Evolutionary conservation across 2,113 vertebrate species (phyloP).

Genomic region (Bujurquina vittata): DNA sequence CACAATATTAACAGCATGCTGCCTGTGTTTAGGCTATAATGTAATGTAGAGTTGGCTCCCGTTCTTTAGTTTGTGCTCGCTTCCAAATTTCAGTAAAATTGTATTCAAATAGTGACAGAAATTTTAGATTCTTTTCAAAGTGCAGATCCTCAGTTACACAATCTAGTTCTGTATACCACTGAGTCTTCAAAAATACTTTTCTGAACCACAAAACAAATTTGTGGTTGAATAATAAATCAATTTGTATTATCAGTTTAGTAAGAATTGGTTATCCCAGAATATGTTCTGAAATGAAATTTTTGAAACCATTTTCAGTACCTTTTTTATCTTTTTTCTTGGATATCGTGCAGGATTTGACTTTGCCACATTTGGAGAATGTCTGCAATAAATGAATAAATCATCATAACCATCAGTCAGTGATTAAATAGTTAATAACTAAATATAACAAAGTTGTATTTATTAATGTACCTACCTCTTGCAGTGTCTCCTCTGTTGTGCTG

Average conservation of each 20-base stretch:
- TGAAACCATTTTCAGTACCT: slow-evolving; percentile 75
- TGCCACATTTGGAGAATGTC: slow-evolving; percentile 89
- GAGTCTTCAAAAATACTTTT: neutral
- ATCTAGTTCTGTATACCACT: neutral
- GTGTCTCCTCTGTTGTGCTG: slow-evolving; percentile 86
- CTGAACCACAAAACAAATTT: neutral
- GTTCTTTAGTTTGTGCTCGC: too few relatives aligned
- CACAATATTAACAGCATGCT: neutral
- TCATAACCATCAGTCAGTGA: neutral
- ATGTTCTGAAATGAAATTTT: neutral
- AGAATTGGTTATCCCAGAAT: neutral
- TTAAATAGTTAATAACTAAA: neutral
- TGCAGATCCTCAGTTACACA: too few relatives aligned
- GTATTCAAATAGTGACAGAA: too few relatives aligned
- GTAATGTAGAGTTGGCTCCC: too few relatives aligned
- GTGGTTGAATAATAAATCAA: neutral
- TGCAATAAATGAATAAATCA: slow-evolving; percentile 66
- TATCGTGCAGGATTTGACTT: slow-evolving; percentile 87
- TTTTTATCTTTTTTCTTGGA: slow-evolving; percentile 94
- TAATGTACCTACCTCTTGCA: slow-evolving; percentile 78
- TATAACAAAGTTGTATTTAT: neutral
- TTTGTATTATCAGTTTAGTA: neutral
- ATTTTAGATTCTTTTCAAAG: too few relatives aligned
- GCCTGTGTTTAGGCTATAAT: neutral
- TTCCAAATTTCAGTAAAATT: too few relatives aligned